Percentiles rank a stretch among this genome's conserved stretches.
phyloP scores from a whole-genome alignment of 2,113 vertebrate species.

The Sceloporus undulatus region DNA sequence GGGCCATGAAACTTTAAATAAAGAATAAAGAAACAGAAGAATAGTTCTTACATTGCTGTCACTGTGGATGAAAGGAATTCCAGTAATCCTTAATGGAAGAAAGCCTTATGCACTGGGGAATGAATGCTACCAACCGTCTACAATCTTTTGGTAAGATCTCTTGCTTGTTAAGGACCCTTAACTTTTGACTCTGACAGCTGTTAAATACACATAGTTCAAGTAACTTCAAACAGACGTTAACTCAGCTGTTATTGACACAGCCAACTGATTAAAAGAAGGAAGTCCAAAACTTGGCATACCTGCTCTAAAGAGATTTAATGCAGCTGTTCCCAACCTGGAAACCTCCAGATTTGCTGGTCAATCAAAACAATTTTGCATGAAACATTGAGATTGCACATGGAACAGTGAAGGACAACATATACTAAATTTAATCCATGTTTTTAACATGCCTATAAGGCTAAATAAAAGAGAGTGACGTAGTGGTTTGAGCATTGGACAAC shows the following conservation, averaged over 20 bases:
- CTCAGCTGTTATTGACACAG: slow-evolving; percentile 38
- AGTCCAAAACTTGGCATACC: background rate
- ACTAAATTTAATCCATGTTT: background rate
- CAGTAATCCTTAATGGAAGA: slow-evolving; percentile 11
- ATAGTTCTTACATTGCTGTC: no score
- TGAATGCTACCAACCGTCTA: background rate
- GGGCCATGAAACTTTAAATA: background rate
- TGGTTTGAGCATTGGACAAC: no score
- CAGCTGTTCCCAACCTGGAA: background rate
- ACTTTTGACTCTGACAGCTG: slow-evolving; percentile 9
- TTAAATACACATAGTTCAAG: slow-evolving; percentile 28
- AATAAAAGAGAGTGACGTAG: background rate
- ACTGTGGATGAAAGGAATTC: background rate
- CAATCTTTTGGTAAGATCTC: slow-evolving; percentile 25
- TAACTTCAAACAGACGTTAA: slow-evolving; percentile 44
- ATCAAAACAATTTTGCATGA: background rate
- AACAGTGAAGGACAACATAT: background rate
- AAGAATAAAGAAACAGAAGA: background rate
- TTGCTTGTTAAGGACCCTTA: slow-evolving; percentile 28
- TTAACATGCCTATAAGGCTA: background rate
- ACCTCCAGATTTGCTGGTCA: background rate
- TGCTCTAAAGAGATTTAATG: background rate
- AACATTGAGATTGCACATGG: background rate
- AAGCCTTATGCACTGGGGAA: background rate
- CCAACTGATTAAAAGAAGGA: slow-evolving; percentile 28